Evolutionary conservation across 2,888 invertebrate genomes (phyloP).

Genomic region (Cotesia congregata): DNA sequence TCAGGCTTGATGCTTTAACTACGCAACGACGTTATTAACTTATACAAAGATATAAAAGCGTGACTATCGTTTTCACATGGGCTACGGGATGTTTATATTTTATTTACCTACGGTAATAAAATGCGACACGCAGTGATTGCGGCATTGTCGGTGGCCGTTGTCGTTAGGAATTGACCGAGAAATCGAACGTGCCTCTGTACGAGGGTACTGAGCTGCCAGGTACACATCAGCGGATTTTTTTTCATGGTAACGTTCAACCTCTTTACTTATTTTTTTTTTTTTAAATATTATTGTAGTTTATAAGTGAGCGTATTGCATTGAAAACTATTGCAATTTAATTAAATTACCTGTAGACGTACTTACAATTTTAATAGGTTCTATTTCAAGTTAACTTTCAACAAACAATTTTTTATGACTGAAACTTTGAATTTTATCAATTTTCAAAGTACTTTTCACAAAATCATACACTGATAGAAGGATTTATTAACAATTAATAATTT

Average conservation of each 20-base stretch:
- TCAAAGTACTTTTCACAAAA: too few species aligned
- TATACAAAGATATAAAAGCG: conserved; percentile 18
- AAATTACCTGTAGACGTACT: too few species aligned
- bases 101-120: conserved; percentile 33
- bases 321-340: too few species aligned
- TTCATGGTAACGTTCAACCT: conserved; percentile 37
- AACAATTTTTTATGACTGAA: too few species aligned
- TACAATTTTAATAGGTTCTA: too few species aligned
- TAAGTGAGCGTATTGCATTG: too few species aligned
- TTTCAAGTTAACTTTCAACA: too few species aligned
- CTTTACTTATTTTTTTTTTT: too few species aligned
- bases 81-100: conserved; percentile 34
- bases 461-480: too few species aligned
- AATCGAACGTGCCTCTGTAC: conserved; percentile 24
- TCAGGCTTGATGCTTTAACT: neutral
- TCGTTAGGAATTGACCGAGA: conserved; percentile 28
- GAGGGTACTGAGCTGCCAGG: neutral
- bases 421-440: too few species aligned
- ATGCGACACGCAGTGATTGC: conserved; percentile 35
- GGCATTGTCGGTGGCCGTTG: conserved; percentile 25
- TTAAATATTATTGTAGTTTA: too few species aligned
- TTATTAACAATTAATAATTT: too few species aligned
- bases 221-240: conserved; percentile 28
- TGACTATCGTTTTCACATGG: conserved; percentile 19
- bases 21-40: conserved; percentile 5